A percentile compares a stretch with the other conserved stretches of the same genome.
Evolutionary conservation across 2,797 vertebrate genomes (phyloP).

Genomic region (Mycteria americana): DNA sequence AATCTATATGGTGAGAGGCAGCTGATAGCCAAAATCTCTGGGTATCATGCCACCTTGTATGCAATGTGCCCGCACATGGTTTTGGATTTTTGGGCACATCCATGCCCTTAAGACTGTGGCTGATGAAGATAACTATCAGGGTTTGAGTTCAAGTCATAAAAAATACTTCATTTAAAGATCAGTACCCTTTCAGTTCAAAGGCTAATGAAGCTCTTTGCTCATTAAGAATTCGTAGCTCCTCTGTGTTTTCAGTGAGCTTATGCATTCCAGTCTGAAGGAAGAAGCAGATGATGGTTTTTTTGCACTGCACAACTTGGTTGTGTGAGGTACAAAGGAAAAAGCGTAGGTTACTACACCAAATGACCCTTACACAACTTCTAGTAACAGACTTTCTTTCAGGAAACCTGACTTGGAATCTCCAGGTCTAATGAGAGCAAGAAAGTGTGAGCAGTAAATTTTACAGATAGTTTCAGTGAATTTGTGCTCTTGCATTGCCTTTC

Average conservation of each 20-base stretch:
- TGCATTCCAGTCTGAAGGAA: not conserved
- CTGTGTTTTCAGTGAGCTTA: not conserved
- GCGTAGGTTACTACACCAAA: not conserved
- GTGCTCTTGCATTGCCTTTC: not conserved
- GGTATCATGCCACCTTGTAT: not conserved
- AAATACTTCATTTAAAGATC: not conserved
- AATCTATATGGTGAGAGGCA: not conserved
- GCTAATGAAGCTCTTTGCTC: not conserved
- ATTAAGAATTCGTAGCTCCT: not conserved
- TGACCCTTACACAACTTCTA: not conserved
- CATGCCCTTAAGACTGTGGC: not conserved
- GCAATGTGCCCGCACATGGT: not conserved
- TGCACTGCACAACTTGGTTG: not conserved
- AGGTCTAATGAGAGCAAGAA: not conserved
- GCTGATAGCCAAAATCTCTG: not conserved
- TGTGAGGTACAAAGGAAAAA: not conserved
- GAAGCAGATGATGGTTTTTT: not conserved
- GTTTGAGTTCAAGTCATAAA: not conserved
- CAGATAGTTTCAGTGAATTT: not conserved
- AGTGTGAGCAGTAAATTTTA: not conserved
- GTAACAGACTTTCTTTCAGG: not conserved
- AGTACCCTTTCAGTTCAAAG: not conserved
- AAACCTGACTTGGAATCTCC: not conserved
- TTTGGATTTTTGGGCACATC: not conserved
- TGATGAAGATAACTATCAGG: not conserved